Evolutionary conservation across 2,888 invertebrate genomes (phyloP), one percentile per base, ranked within the genome.

Genomic region (Pterostichus madidus): DNA sequence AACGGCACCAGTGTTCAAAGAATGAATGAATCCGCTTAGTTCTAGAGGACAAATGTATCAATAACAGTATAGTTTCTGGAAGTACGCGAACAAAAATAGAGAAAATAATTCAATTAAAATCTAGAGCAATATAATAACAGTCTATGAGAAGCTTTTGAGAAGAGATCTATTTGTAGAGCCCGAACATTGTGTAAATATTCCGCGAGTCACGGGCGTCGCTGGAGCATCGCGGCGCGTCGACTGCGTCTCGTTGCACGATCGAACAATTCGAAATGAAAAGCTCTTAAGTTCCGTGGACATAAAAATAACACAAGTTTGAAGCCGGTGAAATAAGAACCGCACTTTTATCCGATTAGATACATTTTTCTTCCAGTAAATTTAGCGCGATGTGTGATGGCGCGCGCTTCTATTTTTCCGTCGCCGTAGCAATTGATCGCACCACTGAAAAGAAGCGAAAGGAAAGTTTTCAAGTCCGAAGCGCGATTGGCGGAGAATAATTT

Each of bases 281-380:
- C 83, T 76, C 77, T 83, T 77, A 83, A 83, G 64, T 83, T 77
- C 64, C 49, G 64, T 39, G 64, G 35, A 83, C 76, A 83, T 83
- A 76, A 77, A 83, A 83, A 83, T 83, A 83, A 77, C 83, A 77
- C 83, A 83, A 76, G 77, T 77, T 76, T 77, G 56, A 32, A 75
- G 52, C 31, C 64, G 79, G 32, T 80, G 76, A 76, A 83, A 83
- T 83, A 83, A 77, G 83, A 83, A 77, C 15, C 83, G 64, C 68
- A 76, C 68, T 83, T 84, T 84, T 80, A 68, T 77, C 80, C 82
- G 84, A 84, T 83, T 84, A 85, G 85, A 86, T 86, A 86, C 85
- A 84, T 84, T 84, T 84, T 83, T 84, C 85, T 86, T 86, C 86
- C 85, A 85, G 84, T 85, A 86, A 86, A 86, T 86, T 86, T 86